These are phyloP conservation scores for Periophthalmus modestus DNA, from an alignment of 2,113 vertebrate genomes.

Conservation along the genomic window DNA sequence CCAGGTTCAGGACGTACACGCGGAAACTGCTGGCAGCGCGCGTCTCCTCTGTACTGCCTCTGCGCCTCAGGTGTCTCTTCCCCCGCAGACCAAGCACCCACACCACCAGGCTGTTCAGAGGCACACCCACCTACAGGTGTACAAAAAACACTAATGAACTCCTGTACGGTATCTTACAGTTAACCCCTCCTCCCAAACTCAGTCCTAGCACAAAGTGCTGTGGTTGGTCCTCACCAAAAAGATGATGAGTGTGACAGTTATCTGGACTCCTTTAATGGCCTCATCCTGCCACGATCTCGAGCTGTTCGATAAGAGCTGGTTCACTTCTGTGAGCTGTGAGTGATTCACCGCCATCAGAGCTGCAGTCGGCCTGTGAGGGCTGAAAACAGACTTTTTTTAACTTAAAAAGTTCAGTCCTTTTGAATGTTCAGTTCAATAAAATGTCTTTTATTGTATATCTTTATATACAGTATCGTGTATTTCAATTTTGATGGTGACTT, in stretches of 20 bases:
- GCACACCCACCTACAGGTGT: slow-evolving; percentile 62
- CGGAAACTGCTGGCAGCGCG: slow-evolving; percentile 74
- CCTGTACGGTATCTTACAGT: not conserved
- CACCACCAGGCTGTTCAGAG: slow-evolving; percentile 75
- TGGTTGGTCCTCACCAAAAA: slow-evolving; percentile 62
- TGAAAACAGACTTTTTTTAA: not conserved
- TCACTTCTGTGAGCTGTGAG: slow-evolving; percentile 5
- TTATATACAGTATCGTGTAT: no score
- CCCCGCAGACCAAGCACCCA: slow-evolving; percentile 69
- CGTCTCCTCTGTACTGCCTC: slow-evolving; percentile 50
- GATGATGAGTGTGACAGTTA: slow-evolving; percentile 62
- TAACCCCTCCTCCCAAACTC: not conserved
- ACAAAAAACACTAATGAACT: not conserved
- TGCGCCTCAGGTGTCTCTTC: slow-evolving; percentile 23
- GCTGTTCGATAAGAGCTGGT: not conserved
- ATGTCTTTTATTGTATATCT: no score
- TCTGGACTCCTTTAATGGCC: slow-evolving; percentile 50
- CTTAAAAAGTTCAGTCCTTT: not conserved
- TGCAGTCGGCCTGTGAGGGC: not conserved
- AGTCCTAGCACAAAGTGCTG: not conserved
- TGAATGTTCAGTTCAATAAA: no score
- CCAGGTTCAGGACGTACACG: slow-evolving; percentile 77
- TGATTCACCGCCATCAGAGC: not conserved
- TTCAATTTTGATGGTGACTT: not conserved
- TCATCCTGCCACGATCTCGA: slow-evolving; percentile 2